These are phyloP conservation scores for Phrynosoma platyrhinos DNA, from an alignment of 2,113 vertebrate species.

Conservation along the genomic window DNA sequence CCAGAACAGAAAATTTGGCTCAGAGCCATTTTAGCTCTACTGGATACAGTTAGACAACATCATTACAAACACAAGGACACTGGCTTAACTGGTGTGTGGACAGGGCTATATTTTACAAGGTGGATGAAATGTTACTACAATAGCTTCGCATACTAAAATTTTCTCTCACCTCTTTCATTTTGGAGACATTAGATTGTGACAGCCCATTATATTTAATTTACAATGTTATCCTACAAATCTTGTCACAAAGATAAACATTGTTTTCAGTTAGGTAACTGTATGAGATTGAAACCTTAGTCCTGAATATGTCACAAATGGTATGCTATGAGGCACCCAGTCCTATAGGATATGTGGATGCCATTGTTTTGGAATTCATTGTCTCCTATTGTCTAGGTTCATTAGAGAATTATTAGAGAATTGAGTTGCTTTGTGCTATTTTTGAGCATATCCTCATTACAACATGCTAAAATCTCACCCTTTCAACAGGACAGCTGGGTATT, in stretches of 20 bases:
- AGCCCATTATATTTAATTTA: no score
- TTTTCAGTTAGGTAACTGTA: no score
- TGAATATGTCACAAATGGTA: no score
- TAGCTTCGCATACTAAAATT: constrained; percentile 1
- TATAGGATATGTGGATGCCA: neutral
- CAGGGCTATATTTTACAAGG: constrained; percentile 40
- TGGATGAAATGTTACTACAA: constrained; percentile 63
- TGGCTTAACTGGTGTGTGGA: neutral
- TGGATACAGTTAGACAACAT: neutral
- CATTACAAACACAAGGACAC: neutral
- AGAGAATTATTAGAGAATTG: neutral
- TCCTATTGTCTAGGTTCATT: neutral
- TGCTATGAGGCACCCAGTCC: neutral
- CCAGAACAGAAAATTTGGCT: constrained; percentile 7
- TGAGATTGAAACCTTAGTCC: no score
- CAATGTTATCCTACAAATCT: no score
- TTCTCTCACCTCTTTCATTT: constrained; percentile 30
- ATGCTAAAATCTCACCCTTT: neutral
- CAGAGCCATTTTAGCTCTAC: neutral
- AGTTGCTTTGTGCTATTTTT: no score
- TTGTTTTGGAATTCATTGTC: neutral
- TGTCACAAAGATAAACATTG: no score
- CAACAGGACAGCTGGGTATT: neutral
- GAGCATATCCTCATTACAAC: no score
- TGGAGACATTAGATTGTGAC: neutral